phyloP scores from a whole-genome alignment of 1,140 invertebrate genomes.

The Aphelenchoides avenae region DNA sequence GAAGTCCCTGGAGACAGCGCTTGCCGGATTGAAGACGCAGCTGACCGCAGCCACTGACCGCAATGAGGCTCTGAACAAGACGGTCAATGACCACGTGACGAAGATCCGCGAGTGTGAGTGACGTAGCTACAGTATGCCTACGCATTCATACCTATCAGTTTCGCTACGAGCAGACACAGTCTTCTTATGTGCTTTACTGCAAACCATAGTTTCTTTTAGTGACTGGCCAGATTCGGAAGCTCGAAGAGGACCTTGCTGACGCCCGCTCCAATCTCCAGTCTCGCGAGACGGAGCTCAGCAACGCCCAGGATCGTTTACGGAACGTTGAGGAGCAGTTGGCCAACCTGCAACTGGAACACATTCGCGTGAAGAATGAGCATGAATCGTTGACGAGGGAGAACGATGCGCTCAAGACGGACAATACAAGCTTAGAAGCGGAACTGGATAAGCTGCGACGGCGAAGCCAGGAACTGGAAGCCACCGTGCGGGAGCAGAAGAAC shows the following conservation, averaged over 20 bases:
- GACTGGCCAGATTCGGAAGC: conserved; percentile 47
- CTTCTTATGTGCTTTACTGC: too few species aligned
- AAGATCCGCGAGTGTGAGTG: conserved; percentile 56
- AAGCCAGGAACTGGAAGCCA: conserved; percentile 39
- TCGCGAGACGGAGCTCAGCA: conserved; percentile 53
- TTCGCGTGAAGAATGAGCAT: conserved; percentile 43
- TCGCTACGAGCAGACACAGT: too few species aligned
- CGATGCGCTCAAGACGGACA: conserved; percentile 39
- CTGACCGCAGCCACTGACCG: conserved; percentile 49
- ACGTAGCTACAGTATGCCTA: background rate
- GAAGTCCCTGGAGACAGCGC: conserved; percentile 53
- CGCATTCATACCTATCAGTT: background rate
- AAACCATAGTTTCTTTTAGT: conserved; percentile 36
- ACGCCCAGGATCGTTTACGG: conserved; percentile 45
- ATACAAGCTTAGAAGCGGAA: conserved; percentile 41
- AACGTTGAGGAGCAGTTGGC: conserved; percentile 48
- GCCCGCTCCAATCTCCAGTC: conserved; percentile 23
- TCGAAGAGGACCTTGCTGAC: conserved; percentile 55
- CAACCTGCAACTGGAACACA: conserved; percentile 40
- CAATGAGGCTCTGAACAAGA: conserved; percentile 53
- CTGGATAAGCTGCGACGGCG: conserved; percentile 40
- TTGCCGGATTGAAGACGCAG: conserved; percentile 51
- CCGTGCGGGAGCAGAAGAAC: conserved; percentile 45
- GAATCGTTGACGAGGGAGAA: conserved; percentile 46
- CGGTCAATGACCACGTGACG: conserved; percentile 53